Evolutionary conservation across 2,113 vertebrate species (phyloP), one percentile per base, ranked within the genome.

Genomic region (Petroica traversi): DNA sequence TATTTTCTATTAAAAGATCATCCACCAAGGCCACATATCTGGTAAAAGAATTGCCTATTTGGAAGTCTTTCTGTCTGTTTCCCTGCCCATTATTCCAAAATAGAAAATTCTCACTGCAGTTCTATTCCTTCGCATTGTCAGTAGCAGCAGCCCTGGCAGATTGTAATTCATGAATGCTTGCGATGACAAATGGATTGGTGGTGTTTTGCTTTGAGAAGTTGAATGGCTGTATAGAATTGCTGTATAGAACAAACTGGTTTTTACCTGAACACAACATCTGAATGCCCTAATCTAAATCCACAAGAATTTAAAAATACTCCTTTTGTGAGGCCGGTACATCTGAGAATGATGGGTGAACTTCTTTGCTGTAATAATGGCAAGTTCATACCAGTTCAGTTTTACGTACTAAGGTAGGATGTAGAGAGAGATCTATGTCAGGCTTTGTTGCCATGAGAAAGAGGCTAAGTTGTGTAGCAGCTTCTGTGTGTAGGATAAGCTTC

Each of bases 231-330:
- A 5, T 63, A 46, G 29, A 75, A 26, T 68, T 88, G 15, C 26
- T 8, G 0, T 43, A 17, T 15, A 19, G 34, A 54, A 38, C 8
- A n/a, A 12, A 69, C 38, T 41, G 13, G 0, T 15, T 15, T 68
- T 91, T 74, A 41, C 8, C 20, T 34, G 41, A 77, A 26, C n/a
- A 17, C 13, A 40, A 6, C 5, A 8, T 71, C 23, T 62, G 43
- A 89, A 22, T 85, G 14, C 15, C 25, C 15, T 26, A 81, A 36
- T 43, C 22, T 76, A 69, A 61, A 67, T 83, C 9, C 0, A 0
- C 8, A 34, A 17, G 10, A 55, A n/a, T 45, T 91, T 62, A 69
- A 28, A 41, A 49, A 33, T 26, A 52, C 8, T 54, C 13, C 6
- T 1, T 85, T 81, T 88, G 22, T 0, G 0, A 52, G 34, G 19